Base-by-base conservation (phyloP, 2,113 vertebrate species). In the Stomatorhinus ivindoensis region DNA sequence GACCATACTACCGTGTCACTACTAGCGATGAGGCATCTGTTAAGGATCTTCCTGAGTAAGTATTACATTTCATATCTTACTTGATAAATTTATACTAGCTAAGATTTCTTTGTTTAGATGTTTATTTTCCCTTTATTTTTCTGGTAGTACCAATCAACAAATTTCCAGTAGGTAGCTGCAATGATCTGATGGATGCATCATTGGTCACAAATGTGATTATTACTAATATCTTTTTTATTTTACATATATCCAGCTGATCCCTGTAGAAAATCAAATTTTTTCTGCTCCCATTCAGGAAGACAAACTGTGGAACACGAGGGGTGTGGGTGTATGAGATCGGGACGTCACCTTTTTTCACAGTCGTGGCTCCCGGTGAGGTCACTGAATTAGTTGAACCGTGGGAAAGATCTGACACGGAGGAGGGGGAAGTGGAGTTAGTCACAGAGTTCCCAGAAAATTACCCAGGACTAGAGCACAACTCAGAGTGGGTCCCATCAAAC, bases 261-360 rank as follows among this genome's bases (percentile, higher is more conserved):
- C 10, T 15, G 27, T 53, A 53, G 24, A 61, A 7, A 24, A 55
- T 53, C 13, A 0, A 47, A n/a, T 21, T 53, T 35, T 55, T 53
- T 73, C 8, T 89, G n/a, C 11, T 42, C 48, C 50, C 58, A 73
- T 17, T 51, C 51, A 98, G 97, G 95, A 93, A 95, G 91, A 98
- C 97, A 89, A 99, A 99, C 94, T 95, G 96, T 10, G 98, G 98
- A 87, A 91, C 92, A 89, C 94, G 90, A 19, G 98, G 98, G 0
- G 88, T 97, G 47, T 99, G 97, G 97, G 97, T 98, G 76, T 99
- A 97, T 0, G 97, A 98, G 93, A 97, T 98, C 0, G 97, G 98
- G 42, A 97, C 97, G 0, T 95, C 95, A 0, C 95, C 95, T 58
- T 94, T 95, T 31, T 95, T 96, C 87, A 91, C 65, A 4, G 95